Percentiles rank a stretch among this genome's conserved stretches.
Evolutionary conservation across 2,797 vertebrate genomes (phyloP).

Genomic region (Spatula clypeata): DNA sequence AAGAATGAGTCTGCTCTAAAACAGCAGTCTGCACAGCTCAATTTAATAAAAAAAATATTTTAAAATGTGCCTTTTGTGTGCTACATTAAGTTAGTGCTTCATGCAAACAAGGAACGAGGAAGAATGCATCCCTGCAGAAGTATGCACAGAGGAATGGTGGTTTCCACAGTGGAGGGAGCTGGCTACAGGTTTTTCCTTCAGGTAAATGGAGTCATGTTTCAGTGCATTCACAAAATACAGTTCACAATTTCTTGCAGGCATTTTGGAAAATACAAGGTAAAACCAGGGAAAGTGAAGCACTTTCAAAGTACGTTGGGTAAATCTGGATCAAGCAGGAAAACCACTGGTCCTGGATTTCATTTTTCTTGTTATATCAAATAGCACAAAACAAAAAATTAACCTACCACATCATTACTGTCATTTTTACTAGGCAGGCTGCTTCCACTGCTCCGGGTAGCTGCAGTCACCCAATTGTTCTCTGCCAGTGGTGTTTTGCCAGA

Average conservation of each 20-base stretch:
- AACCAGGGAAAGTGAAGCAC: background rate
- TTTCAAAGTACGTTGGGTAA: background rate
- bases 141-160: background rate
- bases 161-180: background rate
- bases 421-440: background rate
- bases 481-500: background rate
- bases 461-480: background rate
- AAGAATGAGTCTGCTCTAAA: background rate
- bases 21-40: background rate
- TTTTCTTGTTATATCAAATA: background rate
- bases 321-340: background rate
- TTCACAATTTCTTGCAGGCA: background rate
- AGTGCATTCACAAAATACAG: background rate
- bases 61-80: background rate
- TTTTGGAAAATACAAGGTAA: background rate
- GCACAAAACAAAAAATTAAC: background rate
- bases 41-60: background rate
- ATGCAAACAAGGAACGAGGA: background rate
- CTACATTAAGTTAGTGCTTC: background rate
- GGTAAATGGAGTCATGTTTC: background rate
- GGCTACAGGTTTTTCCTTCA: background rate
- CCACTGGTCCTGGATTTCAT: background rate
- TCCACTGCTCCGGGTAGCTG: background rate
- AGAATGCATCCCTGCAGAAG: background rate
- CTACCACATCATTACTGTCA: background rate